Evolutionary conservation across 2,888 invertebrate genomes (phyloP).

Genomic region (Rosalia funebris): DNA sequence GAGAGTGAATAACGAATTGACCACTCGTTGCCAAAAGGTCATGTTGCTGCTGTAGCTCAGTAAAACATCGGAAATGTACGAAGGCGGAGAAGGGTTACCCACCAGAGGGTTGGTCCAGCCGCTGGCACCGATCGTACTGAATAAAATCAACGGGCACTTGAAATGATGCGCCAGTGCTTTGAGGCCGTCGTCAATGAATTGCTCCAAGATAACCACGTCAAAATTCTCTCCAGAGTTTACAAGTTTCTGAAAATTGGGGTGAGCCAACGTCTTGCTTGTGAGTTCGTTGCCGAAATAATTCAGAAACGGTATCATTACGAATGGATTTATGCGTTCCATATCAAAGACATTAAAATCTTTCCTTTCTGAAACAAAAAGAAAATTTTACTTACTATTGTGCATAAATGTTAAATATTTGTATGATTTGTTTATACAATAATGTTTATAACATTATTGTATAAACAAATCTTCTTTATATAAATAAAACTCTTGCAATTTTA

Average conservation of each 20-base stretch:
- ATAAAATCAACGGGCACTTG: constrained; percentile 57
- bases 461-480: too few relatives aligned
- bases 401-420: too few relatives aligned
- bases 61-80: constrained; percentile 44
- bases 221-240: constrained; percentile 56
- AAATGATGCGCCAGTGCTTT: constrained; percentile 59
- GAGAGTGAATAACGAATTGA: constrained; percentile 62
- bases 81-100: constrained; percentile 19
- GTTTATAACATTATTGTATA: too few relatives aligned
- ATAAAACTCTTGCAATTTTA: too few relatives aligned
- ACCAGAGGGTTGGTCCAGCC: constrained; percentile 55
- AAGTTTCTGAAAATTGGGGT: constrained; percentile 50
- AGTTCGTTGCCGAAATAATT: constrained; percentile 26
- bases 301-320: constrained; percentile 15
- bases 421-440: too few relatives aligned
- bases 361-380: neutral
- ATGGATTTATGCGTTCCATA: neutral
- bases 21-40: constrained; percentile 67
- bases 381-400: too few relatives aligned
- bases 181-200: constrained; percentile 66
- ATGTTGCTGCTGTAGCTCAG: constrained; percentile 60
- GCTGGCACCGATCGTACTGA: constrained; percentile 63
- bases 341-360: neutral
- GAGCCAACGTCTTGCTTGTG: constrained; percentile 41
- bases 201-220: constrained; percentile 63